Conservation (phyloP, 2,888 invertebrate species). For the Mythimna impura region DNA sequence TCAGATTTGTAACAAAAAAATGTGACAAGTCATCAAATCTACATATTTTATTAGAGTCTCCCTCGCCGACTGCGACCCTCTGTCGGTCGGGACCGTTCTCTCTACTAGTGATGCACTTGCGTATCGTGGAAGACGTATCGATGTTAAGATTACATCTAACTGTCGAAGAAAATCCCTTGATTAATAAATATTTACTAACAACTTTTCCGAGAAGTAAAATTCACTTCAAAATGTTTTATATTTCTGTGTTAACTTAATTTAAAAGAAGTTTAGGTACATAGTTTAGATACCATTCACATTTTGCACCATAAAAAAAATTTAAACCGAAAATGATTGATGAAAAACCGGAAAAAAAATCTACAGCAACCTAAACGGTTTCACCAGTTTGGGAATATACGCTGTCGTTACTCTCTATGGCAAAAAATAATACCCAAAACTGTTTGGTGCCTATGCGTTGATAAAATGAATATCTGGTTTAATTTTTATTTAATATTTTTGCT, state of each 20-base stretch:
- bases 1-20: slow-evolving; percentile 89
- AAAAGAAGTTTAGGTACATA: background rate
- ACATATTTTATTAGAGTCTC: slow-evolving; percentile 90
- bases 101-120: slow-evolving; percentile 78
- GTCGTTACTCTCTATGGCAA: slow-evolving; percentile 31
- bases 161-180: background rate
- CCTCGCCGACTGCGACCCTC: slow-evolving; percentile 86
- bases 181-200: background rate
- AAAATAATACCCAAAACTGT: slow-evolving; percentile 29
- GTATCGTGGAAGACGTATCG: slow-evolving; percentile 70
- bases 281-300: background rate
- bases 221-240: background rate
- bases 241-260: background rate
- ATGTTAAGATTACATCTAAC: slow-evolving; percentile 54
- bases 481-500: slow-evolving; percentile 17
- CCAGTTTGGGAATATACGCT: slow-evolving; percentile 39
- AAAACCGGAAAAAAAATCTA: slow-evolving; percentile 36
- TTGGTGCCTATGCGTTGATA: background rate
- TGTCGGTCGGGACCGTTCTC: slow-evolving; percentile 79
- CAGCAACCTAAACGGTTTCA: slow-evolving; percentile 36
- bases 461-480: slow-evolving; percentile 9
- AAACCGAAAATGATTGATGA: slow-evolving; percentile 26
- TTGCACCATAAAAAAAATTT: background rate
- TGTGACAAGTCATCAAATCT: slow-evolving; percentile 91
- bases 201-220: background rate